Base-by-base conservation (phyloP, 2,888 invertebrate species). In the Platerodrilus igneus region DNA sequence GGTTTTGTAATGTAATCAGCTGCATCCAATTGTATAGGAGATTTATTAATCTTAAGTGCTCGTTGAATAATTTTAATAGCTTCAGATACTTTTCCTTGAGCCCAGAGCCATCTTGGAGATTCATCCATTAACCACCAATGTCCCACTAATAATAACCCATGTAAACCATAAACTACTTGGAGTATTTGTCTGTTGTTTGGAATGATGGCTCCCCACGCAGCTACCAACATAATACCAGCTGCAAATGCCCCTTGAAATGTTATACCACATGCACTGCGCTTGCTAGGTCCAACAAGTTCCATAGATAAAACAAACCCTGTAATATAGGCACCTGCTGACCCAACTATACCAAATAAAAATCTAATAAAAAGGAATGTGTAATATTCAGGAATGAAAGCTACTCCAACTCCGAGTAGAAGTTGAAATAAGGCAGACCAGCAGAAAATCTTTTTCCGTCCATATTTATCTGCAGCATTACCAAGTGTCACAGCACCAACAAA, bases 111-210 rank as follows among this genome's bases (percentile, higher is more conserved):
- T 9, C 89, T 76, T 0, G 89, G 88, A 4, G 89, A 90, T 69
- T 91, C 90, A 54, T 90, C 89, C 77, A 91, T 83, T 3, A 87
- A 68, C 90, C 90, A 89, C 77, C 86, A 87, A 59, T 90, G 88
- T 1, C 79, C 83, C 18, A 89, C 66, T 1, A 90, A 73, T 0
- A 87, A 60, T 10, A 79, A 65, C 32, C 83, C 77, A 56, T 90
- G 90, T 17, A 86, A 67, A 2, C 88, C 89, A 56, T 88, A 88
- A 2, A 85, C 68, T 1, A 86, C 50, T 69, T 90, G 90, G n/a
- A 90, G 72, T 53, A 79, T 65, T 64, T 79, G 76, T 30, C 84
- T 73, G 57, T 89, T 77, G 57, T 89, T 77, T 51, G 80, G 77
- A 38, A 90, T 81, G 1, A 88, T 47, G 2, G 81, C 81, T 3